Base-by-base conservation (phyloP, 1,140 invertebrate species). In the Lordiphosa clarofinis region DNA sequence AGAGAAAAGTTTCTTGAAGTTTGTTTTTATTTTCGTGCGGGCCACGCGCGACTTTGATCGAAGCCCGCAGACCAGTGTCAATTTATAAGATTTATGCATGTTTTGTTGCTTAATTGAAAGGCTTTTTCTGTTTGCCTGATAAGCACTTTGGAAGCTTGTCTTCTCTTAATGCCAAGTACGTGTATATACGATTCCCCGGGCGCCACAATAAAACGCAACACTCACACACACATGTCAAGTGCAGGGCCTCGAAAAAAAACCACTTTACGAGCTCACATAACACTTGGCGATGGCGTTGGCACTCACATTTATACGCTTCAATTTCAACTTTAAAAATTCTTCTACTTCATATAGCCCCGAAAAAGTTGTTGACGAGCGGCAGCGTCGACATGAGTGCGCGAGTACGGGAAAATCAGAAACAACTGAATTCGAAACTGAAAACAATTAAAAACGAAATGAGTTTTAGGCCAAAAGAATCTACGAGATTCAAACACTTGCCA, bases 381-480 rank as follows among this genome's bases (percentile, higher is more conserved):
- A 37, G 42, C 19, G 15, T 49, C 62, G 72, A 63, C 58, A 56
- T 43, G 56, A 68, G 67, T 79, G 70, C 66, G 74, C 70, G 67
- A 63, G 78, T 76, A 69, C 44, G 68, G 76, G 56, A 68, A 82
- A 82, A 82, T 82, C 78, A 78, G 69, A 84, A 78, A 69, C 76
- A 82, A 82, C 78, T 82, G 78, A 84, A 73, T 78, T 78, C 64
- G 48, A 84, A 82, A 82, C 78, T 69, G 68, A 73, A 84, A 82
- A 82, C 73, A 82, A 82, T 82, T 82, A 78, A 84, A 81, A 73
- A 82, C 60, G 78, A 82, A 82, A 82, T 73, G 70, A 70, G 64
- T 73, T 78, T 64, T 42, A 68, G 73, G 69, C 46, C 52, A 48
- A 59, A 57, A 75, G 76, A 72, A 71, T 71, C 67, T 81, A 63